Base-by-base conservation (phyloP, 2,113 vertebrate species). In the Climacteris rufus region DNA sequence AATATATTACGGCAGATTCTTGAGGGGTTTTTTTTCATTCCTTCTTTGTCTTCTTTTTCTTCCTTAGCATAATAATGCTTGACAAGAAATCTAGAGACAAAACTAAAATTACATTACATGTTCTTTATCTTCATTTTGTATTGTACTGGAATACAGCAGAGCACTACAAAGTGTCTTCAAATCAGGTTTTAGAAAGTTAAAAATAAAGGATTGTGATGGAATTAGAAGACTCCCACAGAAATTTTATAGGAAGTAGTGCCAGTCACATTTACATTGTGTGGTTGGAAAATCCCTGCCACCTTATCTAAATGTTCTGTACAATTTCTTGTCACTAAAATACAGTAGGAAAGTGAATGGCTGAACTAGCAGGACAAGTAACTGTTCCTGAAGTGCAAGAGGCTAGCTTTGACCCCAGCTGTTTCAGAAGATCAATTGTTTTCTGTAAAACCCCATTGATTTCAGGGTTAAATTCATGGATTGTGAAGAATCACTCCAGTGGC, bases 381-480 rank as follows among this genome's bases (percentile, higher is more conserved):
- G 28, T 6, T 71, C 21, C 14, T 35, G 25, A 53, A 57, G 27
- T 72, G 22, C 31, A 40, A 66, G 59, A 83, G 5, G 21, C 6
- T 20, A 60, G 6, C 31, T 69, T 66, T 49, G 8, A 44, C 20
- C 22, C 21, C 35, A 33, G 15, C 3, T 66, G 15, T 31, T 47
- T 45, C 65, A 59, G 52, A 40, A 59, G 19, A 56, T 23, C n/a
- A 15, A n/a, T 6, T 40, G 8, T 1, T n/a, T 77, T 37, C 4
- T 53, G 39, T 28, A 19, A 61, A 44, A 44, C 0, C 0, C 8
- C 11, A 2, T 2, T 21, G 15, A 40, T 33, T 85, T 28, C 63
- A 14, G 68, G 66, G 22, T 15, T 28, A 1, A 4, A 2, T 64
- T 54, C 7, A 6, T 6, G 11, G 25, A 14, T 54, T 63, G 5